Evolutionary conservation across 2,888 invertebrate species (phyloP).

Genomic region (Aricia artaxerxes): DNA sequence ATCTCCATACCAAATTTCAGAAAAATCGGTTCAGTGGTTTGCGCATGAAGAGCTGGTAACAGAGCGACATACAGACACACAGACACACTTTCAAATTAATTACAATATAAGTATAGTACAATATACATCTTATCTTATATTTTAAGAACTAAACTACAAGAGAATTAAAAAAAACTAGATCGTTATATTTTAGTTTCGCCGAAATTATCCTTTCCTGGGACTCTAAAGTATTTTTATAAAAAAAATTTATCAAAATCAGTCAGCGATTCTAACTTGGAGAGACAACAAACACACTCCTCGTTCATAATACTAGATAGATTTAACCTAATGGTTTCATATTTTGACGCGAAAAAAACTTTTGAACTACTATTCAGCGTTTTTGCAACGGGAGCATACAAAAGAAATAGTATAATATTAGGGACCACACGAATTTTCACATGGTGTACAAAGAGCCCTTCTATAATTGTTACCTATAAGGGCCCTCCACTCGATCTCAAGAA

Average conservation of each 20-base stretch:
- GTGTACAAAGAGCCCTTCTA: background rate
- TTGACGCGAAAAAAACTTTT: background rate
- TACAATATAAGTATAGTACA: no score
- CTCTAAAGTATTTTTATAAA: background rate
- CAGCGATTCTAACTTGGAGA: background rate
- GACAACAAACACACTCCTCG: background rate
- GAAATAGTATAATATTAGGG: background rate
- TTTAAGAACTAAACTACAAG: no score
- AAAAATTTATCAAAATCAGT: background rate
- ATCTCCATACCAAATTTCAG: no score
- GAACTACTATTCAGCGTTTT: background rate
- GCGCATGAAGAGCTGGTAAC: no score
- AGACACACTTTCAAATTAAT: no score
- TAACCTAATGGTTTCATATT: background rate
- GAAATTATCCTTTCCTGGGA: no score
- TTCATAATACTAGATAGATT: background rate
- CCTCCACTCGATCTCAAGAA: slow-evolving; percentile 1
- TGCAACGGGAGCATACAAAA: background rate
- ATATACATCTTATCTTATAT: no score
- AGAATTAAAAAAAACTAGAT: no score
- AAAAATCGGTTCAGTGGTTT: no score
- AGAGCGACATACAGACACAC: no score
- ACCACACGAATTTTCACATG: slow-evolving; percentile 22
- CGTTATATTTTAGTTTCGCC: no score
- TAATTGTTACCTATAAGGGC: slow-evolving; percentile 3